phyloP scores from a whole-genome alignment of 2,888 invertebrate species.

The Rhogogaster chlorosoma region DNA sequence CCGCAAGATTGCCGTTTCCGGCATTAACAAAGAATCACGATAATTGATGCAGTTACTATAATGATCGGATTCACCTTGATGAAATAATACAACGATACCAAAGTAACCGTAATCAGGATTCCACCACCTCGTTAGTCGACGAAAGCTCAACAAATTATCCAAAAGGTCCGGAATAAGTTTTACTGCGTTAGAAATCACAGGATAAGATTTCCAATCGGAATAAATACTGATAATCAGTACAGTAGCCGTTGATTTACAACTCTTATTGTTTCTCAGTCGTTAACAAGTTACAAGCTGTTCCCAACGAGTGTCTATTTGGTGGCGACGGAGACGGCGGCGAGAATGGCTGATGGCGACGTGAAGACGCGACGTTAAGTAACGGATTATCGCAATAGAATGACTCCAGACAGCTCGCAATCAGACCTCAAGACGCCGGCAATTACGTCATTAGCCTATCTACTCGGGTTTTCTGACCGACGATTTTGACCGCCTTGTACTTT shows the following conservation, averaged over 20 bases:
- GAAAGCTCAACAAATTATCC: neutral
- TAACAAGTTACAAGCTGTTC: neutral
- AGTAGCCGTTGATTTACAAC: neutral
- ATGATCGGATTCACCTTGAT: neutral
- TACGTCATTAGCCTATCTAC: conserved; percentile 29
- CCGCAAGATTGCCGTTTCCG: conserved; percentile 1
- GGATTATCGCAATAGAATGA: conserved; percentile 44
- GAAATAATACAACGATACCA: neutral
- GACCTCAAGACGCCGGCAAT: conserved; percentile 30
- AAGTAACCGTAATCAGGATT: neutral
- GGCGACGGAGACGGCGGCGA: conserved; percentile 7
- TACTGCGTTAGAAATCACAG: neutral
- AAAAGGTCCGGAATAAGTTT: neutral
- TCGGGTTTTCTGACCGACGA: neutral
- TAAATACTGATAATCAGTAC: neutral
- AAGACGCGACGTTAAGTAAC: conserved; percentile 23
- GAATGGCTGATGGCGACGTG: neutral
- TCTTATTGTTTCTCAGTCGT: neutral
- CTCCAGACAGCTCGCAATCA: conserved; percentile 22
- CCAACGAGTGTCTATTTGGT: neutral
- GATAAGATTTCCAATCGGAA: neutral
- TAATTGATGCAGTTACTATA: conserved; percentile 26
- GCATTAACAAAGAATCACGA: conserved; percentile 30
- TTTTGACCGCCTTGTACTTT: neutral
- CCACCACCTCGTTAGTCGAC: neutral